These are phyloP conservation scores for Catostylus mosaicus DNA, from an alignment of 30 jellyfish, hydroid and myxozoan genomes.

Conservation along the genomic window DNA sequence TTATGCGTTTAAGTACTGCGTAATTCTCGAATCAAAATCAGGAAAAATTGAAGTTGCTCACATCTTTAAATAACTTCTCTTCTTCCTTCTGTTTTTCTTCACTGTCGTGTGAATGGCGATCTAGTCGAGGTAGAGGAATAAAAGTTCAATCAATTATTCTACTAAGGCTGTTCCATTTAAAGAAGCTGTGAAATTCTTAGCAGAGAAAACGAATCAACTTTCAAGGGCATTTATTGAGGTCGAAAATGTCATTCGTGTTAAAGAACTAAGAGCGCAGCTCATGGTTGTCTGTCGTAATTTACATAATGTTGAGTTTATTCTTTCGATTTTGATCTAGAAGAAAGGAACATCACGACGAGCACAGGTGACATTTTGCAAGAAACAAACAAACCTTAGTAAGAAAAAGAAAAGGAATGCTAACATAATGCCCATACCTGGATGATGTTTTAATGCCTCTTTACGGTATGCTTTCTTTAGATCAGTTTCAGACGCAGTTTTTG, in stretches of 20 bases:
- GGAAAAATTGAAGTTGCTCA: slow-evolving; percentile 11
- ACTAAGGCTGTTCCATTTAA: neutral
- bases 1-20: too few species aligned
- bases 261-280: too few species aligned
- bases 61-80: slow-evolving; percentile 90
- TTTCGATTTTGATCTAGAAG: too few species aligned
- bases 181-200: too few species aligned
- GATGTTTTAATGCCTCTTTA: slow-evolving; percentile 93
- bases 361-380: neutral
- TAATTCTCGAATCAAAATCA: too few species aligned
- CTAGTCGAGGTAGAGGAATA: slow-evolving; percentile 35
- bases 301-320: too few species aligned
- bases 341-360: too few species aligned
- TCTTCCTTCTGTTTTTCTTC: slow-evolving; percentile 83
- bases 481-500: slow-evolving; percentile 81
- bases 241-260: too few species aligned
- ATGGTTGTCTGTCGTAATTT: too few species aligned
- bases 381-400: neutral
- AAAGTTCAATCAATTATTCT: neutral
- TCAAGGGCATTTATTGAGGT: too few species aligned
- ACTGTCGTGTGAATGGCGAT: slow-evolving; percentile 95
- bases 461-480: slow-evolving; percentile 94
- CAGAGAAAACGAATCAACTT: too few species aligned
- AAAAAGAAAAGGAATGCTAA: neutral
- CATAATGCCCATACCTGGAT: slow-evolving; percentile 78